A percentile compares a stretch with the other conserved stretches of the same genome.
These are phyloP conservation scores for Grapholita molesta DNA, from an alignment of 1,140 invertebrate genomes.

Conservation along the genomic window DNA sequence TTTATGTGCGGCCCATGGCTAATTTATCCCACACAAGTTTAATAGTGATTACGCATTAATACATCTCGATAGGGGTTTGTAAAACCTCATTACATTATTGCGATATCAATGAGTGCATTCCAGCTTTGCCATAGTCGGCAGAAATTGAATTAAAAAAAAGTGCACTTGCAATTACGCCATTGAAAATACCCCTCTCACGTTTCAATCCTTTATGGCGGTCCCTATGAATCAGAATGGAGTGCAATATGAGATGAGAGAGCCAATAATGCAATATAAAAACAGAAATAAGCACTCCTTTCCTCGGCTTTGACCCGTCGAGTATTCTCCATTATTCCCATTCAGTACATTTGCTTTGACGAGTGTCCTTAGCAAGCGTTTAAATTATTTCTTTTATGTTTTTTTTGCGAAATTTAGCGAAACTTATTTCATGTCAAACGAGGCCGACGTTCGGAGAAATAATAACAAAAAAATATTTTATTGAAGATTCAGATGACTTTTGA, in stretches of 20 bases:
- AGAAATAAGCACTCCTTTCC: slow-evolving; percentile 70
- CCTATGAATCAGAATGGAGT: slow-evolving; percentile 71
- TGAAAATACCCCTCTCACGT: slow-evolving; percentile 72
- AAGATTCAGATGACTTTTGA: not conserved
- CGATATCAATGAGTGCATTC: slow-evolving; percentile 73
- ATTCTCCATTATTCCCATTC: slow-evolving; percentile 67
- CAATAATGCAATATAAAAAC: slow-evolving; percentile 77
- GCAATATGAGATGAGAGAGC: slow-evolving; percentile 74
- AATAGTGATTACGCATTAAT: not conserved
- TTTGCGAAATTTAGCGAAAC: not conserved
- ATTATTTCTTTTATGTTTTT: slow-evolving; percentile 49
- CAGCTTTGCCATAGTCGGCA: slow-evolving; percentile 68
- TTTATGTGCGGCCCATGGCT: not conserved
- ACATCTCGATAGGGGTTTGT: slow-evolving; percentile 6
- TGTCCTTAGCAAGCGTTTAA: slow-evolving; percentile 60
- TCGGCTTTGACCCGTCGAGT: slow-evolving; percentile 53
- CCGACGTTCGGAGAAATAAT: not conserved
- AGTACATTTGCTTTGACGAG: slow-evolving; percentile 60
- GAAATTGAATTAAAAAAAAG: slow-evolving; percentile 71
- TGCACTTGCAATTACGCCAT: slow-evolving; percentile 74
- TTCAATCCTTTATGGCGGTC: slow-evolving; percentile 74
- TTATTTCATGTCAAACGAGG: slow-evolving; percentile 7
- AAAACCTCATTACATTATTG: slow-evolving; percentile 72
- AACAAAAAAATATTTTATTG: not conserved
- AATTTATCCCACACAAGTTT: not conserved